A percentile compares a stretch with the other conserved stretches of the same genome.
phyloP scores from a whole-genome alignment of 64 coral and sea anemone genomes.

The Stichodactyla helianthus region DNA sequence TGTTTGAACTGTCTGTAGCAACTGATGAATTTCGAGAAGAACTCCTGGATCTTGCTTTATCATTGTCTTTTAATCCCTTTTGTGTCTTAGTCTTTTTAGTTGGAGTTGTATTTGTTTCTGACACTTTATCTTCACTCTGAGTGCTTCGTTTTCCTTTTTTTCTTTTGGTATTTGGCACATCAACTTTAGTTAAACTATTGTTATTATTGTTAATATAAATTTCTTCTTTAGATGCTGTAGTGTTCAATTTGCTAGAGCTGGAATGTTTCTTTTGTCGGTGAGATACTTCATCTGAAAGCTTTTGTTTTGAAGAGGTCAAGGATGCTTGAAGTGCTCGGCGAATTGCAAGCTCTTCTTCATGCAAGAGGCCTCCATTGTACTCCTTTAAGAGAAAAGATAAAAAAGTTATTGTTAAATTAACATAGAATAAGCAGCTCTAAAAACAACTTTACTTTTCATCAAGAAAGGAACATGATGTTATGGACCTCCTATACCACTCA shows the following conservation, averaged over 20 bases:
- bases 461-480: too few relatives aligned
- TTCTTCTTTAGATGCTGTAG: neutral
- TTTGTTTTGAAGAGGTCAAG: slow-evolving; percentile 51
- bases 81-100: neutral
- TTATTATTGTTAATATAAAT: neutral
- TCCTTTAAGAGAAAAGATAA: slow-evolving; percentile 49
- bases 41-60: neutral
- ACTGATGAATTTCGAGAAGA: neutral
- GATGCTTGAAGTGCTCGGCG: slow-evolving; percentile 87
- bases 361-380: slow-evolving; percentile 88
- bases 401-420: too few relatives aligned
- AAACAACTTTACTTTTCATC: too few relatives aligned
- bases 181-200: neutral
- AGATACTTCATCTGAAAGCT: neutral
- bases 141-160: neutral
- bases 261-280: neutral
- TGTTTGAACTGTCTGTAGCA: neutral
- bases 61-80: neutral
- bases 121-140: neutral
- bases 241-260: neutral
- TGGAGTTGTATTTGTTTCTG: neutral
- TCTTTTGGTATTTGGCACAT: neutral
- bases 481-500: too few relatives aligned
- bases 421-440: too few relatives aligned
- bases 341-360: slow-evolving; percentile 89